Conservation (phyloP, 2,113 vertebrate species). For the Hemicordylus capensis region DNA sequence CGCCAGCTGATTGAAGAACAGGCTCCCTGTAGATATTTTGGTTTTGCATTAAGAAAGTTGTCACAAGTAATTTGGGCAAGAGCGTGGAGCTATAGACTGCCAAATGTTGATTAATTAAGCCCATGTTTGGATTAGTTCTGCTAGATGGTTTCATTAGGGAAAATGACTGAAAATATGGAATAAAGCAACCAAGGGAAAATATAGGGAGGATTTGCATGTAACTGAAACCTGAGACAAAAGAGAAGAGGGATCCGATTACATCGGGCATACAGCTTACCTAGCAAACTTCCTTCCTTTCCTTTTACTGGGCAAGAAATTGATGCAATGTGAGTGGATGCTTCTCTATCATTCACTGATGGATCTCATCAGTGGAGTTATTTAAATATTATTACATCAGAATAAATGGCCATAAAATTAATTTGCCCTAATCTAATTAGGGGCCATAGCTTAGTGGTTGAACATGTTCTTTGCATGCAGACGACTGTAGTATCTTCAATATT, state of each 20-base stretch:
- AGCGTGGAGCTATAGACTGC: conserved; percentile 72
- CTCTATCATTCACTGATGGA: background rate
- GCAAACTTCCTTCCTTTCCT: background rate
- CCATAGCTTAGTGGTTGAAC: background rate
- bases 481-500: background rate
- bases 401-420: background rate
- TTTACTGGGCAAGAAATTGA: background rate
- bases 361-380: background rate
- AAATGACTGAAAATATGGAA: conserved; percentile 74
- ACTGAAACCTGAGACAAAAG: conserved; percentile 33
- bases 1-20: conserved; percentile 48
- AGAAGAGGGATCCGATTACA: conserved; percentile 2
- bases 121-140: conserved; percentile 86
- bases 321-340: background rate
- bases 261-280: background rate
- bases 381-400: background rate
- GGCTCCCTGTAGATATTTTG: conserved; percentile 68
- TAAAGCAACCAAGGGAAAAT: conserved; percentile 54
- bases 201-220: conserved; percentile 35
- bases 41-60: conserved; percentile 79
- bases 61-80: conserved; percentile 80
- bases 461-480: background rate
- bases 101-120: conserved; percentile 86
- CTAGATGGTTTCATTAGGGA: conserved; percentile 82
- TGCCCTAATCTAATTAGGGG: background rate